These are phyloP conservation scores for Holothuria scabra DNA, from an alignment of 53 echinoderm and acorn worm genomes.

Conservation along the genomic window DNA sequence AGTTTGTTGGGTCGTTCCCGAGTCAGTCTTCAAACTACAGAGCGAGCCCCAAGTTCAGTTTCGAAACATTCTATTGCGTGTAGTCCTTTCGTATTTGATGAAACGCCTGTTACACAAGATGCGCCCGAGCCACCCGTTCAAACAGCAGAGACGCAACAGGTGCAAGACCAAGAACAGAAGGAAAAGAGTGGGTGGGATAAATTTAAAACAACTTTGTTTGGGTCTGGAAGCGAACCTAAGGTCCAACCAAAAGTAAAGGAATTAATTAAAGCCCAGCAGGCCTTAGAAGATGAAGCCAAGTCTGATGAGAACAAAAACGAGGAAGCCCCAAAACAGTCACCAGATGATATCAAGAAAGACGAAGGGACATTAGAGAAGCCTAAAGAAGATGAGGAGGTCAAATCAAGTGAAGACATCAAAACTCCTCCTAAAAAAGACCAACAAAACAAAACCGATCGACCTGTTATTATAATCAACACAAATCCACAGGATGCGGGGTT, in stretches of 20 bases:
- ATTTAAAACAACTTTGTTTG: conserved; percentile 24
- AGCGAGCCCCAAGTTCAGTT: neutral
- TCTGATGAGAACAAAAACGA: neutral
- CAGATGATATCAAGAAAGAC: no score
- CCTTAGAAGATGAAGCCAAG: no score
- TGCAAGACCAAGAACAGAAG: neutral
- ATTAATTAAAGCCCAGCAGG: conserved; percentile 20
- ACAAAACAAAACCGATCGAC: conserved; percentile 43
- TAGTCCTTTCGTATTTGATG: conserved; percentile 33
- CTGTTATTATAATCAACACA: conserved; percentile 78
- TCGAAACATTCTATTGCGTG: conserved; percentile 36
- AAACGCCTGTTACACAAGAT: neutral
- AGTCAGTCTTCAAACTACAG: conserved; percentile 7
- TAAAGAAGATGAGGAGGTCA: no score
- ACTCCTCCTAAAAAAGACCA: neutral
- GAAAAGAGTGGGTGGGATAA: conserved; percentile 20
- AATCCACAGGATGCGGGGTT: conserved; percentile 54
- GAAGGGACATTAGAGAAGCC: no score
- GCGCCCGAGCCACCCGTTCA: neutral
- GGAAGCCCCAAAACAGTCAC: neutral
- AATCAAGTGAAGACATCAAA: neutral
- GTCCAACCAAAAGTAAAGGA: conserved; percentile 3
- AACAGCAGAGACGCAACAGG: neutral
- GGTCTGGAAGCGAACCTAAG: neutral
- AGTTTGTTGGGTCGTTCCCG: conserved; percentile 16